Conservation (phyloP, 2,888 invertebrate species). For the Zelleria hepariella region DNA sequence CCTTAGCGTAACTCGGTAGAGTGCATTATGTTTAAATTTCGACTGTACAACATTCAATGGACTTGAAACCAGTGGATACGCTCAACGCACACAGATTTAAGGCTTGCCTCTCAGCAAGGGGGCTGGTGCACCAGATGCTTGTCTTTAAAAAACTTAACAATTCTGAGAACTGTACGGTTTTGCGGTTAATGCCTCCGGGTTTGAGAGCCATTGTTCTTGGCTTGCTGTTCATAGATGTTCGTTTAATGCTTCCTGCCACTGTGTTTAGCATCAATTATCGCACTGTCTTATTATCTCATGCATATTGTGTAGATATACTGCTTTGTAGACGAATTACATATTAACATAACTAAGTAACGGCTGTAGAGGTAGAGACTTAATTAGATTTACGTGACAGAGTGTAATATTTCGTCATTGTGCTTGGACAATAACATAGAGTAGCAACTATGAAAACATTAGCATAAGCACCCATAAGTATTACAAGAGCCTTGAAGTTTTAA, state of each 20-base stretch:
- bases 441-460: no score
- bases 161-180: slow-evolving; percentile 49
- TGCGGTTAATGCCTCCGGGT: slow-evolving; percentile 48
- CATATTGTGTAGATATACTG: slow-evolving; percentile 8
- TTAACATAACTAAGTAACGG: slow-evolving; percentile 10
- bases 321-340: slow-evolving; percentile 7
- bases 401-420: no score
- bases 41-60: no score
- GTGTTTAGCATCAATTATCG: slow-evolving; percentile 47
- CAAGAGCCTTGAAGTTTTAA: no score
- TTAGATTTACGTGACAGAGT: no score
- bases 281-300: slow-evolving; percentile 26
- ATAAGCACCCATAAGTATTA: no score
- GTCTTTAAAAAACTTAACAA: slow-evolving; percentile 36
- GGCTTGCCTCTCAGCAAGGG: no score
- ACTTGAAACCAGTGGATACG: no score
- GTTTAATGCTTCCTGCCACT: slow-evolving; percentile 54
- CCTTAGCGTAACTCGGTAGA: not conserved
- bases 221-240: slow-evolving; percentile 23
- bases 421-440: no score
- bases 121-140: slow-evolving; percentile 27
- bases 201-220: slow-evolving; percentile 33
- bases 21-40: not conserved
- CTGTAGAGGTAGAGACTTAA: no score
- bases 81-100: no score